Conservation (phyloP, 2,888 invertebrate species). For the Onchidella celtica region DNA sequence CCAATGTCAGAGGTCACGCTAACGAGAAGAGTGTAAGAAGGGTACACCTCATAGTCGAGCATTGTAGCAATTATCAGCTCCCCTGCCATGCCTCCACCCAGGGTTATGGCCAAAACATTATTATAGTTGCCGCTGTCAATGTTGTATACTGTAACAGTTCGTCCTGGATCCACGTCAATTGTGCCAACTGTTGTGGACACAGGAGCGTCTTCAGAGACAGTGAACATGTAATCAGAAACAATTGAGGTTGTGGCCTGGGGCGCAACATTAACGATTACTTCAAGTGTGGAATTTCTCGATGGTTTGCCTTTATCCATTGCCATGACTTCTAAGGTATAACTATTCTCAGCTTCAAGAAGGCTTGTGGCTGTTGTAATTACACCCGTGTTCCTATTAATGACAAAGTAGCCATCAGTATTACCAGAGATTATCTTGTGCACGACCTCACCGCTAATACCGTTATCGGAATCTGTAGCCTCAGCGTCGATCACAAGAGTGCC, state of each 20-base stretch:
- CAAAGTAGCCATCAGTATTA: conserved; percentile 62
- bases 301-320: conserved; percentile 63
- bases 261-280: conserved; percentile 58
- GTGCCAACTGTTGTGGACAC: conserved; percentile 54
- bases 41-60: conserved; percentile 52
- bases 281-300: conserved; percentile 55
- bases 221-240: conserved; percentile 54
- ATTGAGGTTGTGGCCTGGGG: conserved; percentile 51
- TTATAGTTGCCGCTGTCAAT: conserved; percentile 61
- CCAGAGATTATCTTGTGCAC: conserved; percentile 51
- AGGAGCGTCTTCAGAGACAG: conserved; percentile 57
- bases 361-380: conserved; percentile 53
- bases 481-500: not conserved
- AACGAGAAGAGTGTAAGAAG: conserved; percentile 22
- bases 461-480: conserved; percentile 54
- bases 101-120: conserved; percentile 54
- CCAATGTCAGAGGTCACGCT: not conserved
- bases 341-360: conserved; percentile 50
- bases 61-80: conserved; percentile 47
- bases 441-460: conserved; percentile 63
- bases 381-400: conserved; percentile 57
- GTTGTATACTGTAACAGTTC: conserved; percentile 50
- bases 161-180: conserved; percentile 49
- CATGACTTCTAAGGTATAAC: conserved; percentile 51
- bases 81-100: conserved; percentile 51